Conservation (phyloP, 53 echinoderm and acorn worm genomes). For the Temnopleurus reevesii region DNA sequence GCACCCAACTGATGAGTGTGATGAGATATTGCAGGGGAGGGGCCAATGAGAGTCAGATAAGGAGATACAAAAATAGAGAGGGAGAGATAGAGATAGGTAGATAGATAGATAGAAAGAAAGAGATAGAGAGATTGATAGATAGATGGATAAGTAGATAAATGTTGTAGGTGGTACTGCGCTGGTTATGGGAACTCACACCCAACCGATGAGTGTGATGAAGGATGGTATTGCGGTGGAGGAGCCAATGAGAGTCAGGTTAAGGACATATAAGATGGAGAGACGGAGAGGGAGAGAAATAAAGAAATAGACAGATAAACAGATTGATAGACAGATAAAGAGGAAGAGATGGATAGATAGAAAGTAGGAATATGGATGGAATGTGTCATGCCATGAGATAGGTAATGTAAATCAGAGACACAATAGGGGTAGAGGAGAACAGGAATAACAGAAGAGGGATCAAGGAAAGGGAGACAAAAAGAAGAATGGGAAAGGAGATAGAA, state of each 20-base stretch:
- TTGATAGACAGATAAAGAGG: not conserved
- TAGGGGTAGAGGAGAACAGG: too few relatives aligned
- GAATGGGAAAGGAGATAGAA: too few relatives aligned
- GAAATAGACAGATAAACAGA: too few relatives aligned
- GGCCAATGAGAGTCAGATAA: constrained; percentile 66
- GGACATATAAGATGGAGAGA: not conserved
- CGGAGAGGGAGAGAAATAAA: not conserved
- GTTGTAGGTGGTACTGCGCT: not conserved
- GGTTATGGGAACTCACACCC: constrained; percentile 57
- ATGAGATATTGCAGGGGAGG: constrained; percentile 69
- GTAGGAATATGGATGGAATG: too few relatives aligned
- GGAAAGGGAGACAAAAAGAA: not conserved
- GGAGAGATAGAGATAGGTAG: not conserved
- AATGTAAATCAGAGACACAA: too few relatives aligned
- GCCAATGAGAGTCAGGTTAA: constrained; percentile 66
- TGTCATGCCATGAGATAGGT: too few relatives aligned
- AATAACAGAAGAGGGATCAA: not conserved
- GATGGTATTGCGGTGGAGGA: constrained; percentile 70
- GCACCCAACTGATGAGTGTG: constrained; percentile 71
- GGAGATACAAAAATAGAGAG: not conserved
- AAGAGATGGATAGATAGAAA: not conserved
- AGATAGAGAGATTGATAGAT: not conserved
- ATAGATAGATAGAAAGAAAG: not conserved
- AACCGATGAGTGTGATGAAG: constrained; percentile 67
- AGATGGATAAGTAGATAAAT: not conserved